Evolutionary conservation across 2,888 invertebrate genomes (phyloP), one percentile per base, ranked within the genome.

Genomic region (Timema podura): DNA sequence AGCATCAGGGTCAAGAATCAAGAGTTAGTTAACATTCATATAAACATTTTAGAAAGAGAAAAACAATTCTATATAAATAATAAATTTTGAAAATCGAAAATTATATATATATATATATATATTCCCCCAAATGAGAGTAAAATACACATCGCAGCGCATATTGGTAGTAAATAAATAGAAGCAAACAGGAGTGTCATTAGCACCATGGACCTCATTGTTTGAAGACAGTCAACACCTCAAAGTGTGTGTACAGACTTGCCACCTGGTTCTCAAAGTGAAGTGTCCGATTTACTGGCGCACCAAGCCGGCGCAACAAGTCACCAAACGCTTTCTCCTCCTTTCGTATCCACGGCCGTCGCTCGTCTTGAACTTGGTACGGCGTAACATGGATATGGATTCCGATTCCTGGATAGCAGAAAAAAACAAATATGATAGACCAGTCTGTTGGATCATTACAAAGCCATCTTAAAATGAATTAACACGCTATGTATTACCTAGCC

Each of bases 311-410:
- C 65, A 95, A 83, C 75, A 86, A 83, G 46, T 87, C 85, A 1
- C 89, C 87, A 82, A 96, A 96, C 0, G 85, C 82, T 76, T 87
- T 88, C 80, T 95, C 93, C 81, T 96, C 95, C 74, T 89, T 87
- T 13, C 90, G 88, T 78, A 96, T 92, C 93, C 94, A 95, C 9
- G 91, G 91, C 69, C 95, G 84, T 47, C 88, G 84, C 72, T 88
- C 87, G 79, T 95, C 94, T 74, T 86, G 84, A 69, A 95, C 88
- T 82, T 96, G 95, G 82, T 95, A 95, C n/a, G 95, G 95, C 59
- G 94, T 92, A 70, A 96, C 92, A 81, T 95, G 93, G 54, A 94
- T 86, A 78, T 87, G 88, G 68, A 93, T 84, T 74, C 86, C 85
- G 76, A 93, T 87, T 67, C 86, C 91, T 91, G 70, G 49, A 74